These are phyloP conservation scores for Saturnia pavonia DNA, from an alignment of 2,888 invertebrate genomes.

Conservation along the genomic window DNA sequence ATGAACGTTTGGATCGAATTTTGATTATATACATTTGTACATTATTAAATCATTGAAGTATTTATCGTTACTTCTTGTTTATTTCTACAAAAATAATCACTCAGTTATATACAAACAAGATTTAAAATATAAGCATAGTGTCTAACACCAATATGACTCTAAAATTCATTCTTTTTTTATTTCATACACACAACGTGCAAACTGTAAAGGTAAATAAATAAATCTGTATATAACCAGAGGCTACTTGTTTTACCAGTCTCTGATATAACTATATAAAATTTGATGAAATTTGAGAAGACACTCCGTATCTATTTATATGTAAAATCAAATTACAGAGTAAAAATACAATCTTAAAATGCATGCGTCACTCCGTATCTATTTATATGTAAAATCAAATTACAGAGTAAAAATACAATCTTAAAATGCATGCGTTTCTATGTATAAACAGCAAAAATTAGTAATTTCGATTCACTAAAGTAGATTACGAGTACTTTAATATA, in stretches of 20 bases:
- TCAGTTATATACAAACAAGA: not conserved
- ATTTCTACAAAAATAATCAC: not conserved
- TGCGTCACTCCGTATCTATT: not conserved
- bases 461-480: not conserved
- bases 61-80: not conserved
- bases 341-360: not conserved
- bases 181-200: conserved; percentile 4
- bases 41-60: not conserved
- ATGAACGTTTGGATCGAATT: not conserved
- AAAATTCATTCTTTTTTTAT: not conserved
- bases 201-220: not conserved
- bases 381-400: not conserved
- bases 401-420: not conserved
- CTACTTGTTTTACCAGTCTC: too few relatives aligned
- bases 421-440: not conserved
- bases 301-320: not conserved
- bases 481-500: too few relatives aligned
- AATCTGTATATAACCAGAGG: too few relatives aligned
- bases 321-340: not conserved
- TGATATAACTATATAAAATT: not conserved
- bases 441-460: not conserved
- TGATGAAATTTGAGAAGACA: not conserved
- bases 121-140: not conserved
- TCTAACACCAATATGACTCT: not conserved
- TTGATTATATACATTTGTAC: not conserved